Percentiles rank a stretch among this genome's conserved stretches.
Conservation (phyloP, 92 coral and sea anemone genomes). For the Palythoa caribaeorum region DNA sequence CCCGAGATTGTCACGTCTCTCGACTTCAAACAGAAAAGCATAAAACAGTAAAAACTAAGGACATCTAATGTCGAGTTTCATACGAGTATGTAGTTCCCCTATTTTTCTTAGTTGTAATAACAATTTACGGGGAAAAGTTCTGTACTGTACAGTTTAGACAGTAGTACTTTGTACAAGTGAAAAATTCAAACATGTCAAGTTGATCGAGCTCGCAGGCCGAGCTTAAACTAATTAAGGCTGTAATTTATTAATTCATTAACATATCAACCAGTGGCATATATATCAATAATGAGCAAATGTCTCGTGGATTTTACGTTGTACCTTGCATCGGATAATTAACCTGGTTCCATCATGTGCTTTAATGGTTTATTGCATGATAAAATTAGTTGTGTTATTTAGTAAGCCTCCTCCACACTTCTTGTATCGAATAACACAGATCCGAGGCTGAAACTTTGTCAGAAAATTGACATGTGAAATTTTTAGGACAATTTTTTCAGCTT, state of each 20-base stretch:
- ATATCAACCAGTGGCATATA: background rate
- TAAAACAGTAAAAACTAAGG: background rate
- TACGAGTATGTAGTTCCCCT: background rate
- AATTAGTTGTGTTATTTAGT: too few species aligned
- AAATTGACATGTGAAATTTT: too few species aligned
- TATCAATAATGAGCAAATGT: background rate
- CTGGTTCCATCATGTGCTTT: too few species aligned
- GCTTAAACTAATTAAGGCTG: background rate
- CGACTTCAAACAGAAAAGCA: background rate
- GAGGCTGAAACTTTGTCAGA: too few species aligned
- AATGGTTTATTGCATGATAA: too few species aligned
- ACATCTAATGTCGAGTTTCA: background rate
- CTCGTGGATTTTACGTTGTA: background rate
- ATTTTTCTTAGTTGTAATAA: background rate
- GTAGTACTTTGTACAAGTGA: background rate
- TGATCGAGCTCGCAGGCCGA: constrained; percentile 18
- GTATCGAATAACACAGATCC: too few species aligned
- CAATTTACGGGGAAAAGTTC: background rate
- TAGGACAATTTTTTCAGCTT: too few species aligned
- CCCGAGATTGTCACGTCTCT: background rate
- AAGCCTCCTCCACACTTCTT: too few species aligned
- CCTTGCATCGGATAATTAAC: background rate
- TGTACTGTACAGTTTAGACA: background rate
- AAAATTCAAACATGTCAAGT: background rate
- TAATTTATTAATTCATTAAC: background rate